These are phyloP conservation scores for Nettapus auritus DNA, from an alignment of 2,113 vertebrate species.

Conservation along the genomic window DNA sequence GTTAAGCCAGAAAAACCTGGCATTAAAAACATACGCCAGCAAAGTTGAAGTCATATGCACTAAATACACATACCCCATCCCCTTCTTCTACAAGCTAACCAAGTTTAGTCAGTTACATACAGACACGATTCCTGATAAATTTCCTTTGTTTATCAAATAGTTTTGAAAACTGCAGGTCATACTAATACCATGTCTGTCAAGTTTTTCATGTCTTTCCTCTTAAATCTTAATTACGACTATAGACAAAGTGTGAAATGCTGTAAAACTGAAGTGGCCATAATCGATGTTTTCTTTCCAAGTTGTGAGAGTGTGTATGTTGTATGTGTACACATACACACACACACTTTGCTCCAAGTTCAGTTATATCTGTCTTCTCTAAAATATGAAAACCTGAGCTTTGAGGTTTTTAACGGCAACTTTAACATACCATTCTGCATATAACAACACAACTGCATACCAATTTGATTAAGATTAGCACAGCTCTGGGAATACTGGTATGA, in stretches of 20 bases:
- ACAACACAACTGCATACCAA: neutral
- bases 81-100: neutral
- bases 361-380: neutral
- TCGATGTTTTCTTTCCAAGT: neutral
- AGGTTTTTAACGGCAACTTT: neutral
- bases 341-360: neutral
- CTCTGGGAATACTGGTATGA: neutral
- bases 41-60: neutral
- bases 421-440: neutral
- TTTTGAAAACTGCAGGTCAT: neutral
- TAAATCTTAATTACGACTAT: neutral
- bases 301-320: neutral
- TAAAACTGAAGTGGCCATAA: neutral
- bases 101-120: neutral
- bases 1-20: conserved; percentile 4
- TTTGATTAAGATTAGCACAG: neutral
- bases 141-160: neutral
- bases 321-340: neutral
- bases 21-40: neutral
- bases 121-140: neutral
- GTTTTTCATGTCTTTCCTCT: neutral
- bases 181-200: neutral
- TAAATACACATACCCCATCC: neutral
- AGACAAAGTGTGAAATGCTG: neutral
- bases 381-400: neutral